A percentile compares a stretch with the other conserved stretches of the same genome.
These are phyloP conservation scores for Poecile montanus DNA, from an alignment of 2,797 vertebrate genomes.

Conservation along the genomic window DNA sequence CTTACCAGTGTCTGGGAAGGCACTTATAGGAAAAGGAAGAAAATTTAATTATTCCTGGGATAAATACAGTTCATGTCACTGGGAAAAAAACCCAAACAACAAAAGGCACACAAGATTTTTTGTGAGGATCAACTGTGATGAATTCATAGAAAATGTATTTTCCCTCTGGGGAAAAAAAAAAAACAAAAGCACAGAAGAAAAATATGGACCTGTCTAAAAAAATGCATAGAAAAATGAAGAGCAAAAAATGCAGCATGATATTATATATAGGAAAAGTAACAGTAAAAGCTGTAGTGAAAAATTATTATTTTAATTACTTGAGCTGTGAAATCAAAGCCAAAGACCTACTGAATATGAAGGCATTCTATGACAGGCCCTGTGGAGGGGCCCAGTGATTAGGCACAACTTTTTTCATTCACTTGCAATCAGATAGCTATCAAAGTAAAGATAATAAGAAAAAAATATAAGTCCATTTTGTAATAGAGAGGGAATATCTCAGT, in stretches of 20 bases:
- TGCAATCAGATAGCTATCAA: background rate
- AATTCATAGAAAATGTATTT: background rate
- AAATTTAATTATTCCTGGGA: background rate
- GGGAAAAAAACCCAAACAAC: rapidly evolving
- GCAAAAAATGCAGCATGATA: background rate
- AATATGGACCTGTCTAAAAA: background rate
- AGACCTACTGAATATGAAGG: background rate
- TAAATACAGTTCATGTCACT: background rate
- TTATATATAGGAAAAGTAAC: background rate
- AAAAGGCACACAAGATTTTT: background rate
- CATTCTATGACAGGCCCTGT: background rate
- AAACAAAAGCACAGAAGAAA: background rate
- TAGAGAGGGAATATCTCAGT: background rate
- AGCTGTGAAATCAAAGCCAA: background rate
- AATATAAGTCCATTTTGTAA: background rate
- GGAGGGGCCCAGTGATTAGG: background rate
- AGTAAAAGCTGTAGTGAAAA: background rate
- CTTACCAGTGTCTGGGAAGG: background rate
- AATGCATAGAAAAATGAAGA: background rate
- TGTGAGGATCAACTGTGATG: background rate
- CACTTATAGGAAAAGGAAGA: background rate
- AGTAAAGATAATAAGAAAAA: background rate
- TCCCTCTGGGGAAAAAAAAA: background rate
- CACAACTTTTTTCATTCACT: background rate
- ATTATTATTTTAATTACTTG: background rate